These are phyloP conservation scores for Limosa lapponica DNA, from an alignment of 2,797 vertebrate genomes.

Conservation along the genomic window DNA sequence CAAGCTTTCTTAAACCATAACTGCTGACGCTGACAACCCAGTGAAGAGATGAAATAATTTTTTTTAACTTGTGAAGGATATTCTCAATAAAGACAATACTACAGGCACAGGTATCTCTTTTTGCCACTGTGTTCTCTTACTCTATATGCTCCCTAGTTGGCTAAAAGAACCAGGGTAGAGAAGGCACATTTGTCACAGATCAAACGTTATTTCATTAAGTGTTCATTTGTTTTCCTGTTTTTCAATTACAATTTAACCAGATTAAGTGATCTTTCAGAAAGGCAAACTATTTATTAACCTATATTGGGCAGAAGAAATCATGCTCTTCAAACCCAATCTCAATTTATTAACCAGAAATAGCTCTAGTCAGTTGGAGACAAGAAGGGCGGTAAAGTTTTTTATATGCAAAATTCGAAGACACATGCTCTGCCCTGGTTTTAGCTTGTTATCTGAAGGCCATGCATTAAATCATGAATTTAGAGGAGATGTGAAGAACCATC, in stretches of 20 bases:
- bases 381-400: background rate
- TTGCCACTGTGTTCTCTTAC: background rate
- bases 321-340: background rate
- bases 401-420: background rate
- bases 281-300: conserved; percentile 1
- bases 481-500: background rate
- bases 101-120: background rate
- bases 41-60: background rate
- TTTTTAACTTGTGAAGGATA: background rate
- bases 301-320: background rate
- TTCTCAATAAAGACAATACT: background rate
- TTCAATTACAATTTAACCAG: conserved; percentile 8
- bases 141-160: background rate
- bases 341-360: conserved; percentile 13
- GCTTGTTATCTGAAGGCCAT: background rate
- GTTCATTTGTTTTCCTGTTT: background rate
- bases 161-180: background rate
- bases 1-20: background rate
- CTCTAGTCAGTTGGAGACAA: background rate
- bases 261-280: conserved; percentile 5
- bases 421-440: background rate
- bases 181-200: background rate
- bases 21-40: background rate
- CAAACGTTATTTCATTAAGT: background rate
- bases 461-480: background rate